phyloP scores from a whole-genome alignment of 2,888 invertebrate genomes.

The Diogma glabrata region DNA sequence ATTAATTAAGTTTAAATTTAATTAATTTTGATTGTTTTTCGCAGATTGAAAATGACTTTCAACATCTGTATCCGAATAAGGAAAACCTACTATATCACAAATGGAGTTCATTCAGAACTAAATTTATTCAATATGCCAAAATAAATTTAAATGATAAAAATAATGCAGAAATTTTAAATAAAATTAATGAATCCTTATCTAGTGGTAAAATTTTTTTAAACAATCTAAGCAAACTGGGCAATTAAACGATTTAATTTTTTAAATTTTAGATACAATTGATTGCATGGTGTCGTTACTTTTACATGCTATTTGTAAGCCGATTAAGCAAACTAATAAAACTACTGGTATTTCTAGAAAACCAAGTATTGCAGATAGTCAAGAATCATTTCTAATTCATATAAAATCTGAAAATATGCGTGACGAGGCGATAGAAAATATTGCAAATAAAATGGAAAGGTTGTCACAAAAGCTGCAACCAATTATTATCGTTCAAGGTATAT shows the following conservation, averaged over 20 bases:
- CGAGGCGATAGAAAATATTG: background rate
- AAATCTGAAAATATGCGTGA: background rate
- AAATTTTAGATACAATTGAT: background rate
- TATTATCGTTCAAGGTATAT: background rate
- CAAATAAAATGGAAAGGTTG: background rate
- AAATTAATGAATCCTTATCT: background rate
- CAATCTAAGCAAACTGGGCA: background rate
- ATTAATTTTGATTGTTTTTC: background rate
- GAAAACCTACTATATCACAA: background rate
- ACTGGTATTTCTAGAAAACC: background rate
- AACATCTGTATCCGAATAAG: background rate
- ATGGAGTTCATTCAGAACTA: background rate
- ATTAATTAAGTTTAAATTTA: too few species aligned
- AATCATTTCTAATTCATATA: background rate
- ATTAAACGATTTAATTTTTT: background rate
- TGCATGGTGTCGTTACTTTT: background rate
- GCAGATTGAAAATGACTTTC: background rate
- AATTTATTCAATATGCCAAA: background rate
- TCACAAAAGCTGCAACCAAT: background rate
- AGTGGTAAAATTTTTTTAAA: background rate
- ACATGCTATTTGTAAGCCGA: background rate
- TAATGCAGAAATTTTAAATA: background rate
- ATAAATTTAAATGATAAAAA: background rate
- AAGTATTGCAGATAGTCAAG: background rate
- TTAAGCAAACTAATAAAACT: background rate